Percentiles rank a stretch among this genome's conserved stretches.
phyloP scores from a whole-genome alignment of 1,140 invertebrate genomes.

The Drosophila chauvacae region DNA sequence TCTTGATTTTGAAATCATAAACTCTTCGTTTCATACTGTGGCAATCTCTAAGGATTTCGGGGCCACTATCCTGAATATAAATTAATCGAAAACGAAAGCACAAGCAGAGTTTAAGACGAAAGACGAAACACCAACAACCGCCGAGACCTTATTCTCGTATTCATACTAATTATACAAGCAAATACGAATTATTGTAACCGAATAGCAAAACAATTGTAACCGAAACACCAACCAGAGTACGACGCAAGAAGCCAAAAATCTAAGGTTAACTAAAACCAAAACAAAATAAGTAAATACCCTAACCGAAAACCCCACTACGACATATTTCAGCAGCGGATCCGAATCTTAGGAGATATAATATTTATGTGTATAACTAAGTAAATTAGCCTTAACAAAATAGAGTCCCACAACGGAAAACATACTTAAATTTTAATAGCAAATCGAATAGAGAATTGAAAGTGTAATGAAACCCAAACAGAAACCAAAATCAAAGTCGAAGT shows the following conservation, averaged over 20 bases:
- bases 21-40: neutral
- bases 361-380: conserved; percentile 17
- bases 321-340: conserved; percentile 22
- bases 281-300: conserved; percentile 31
- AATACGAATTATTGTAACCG: conserved; percentile 36
- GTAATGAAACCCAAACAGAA: neutral
- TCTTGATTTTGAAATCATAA: neutral
- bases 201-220: conserved; percentile 32
- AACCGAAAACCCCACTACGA: conserved; percentile 57
- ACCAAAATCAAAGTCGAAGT: neutral
- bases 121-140: conserved; percentile 46
- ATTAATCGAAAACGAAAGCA: conserved; percentile 25
- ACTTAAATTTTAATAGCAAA: neutral
- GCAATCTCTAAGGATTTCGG: conserved; percentile 8
- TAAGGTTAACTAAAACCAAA: conserved; percentile 5
- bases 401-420: neutral
- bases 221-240: conserved; percentile 34
- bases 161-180: conserved; percentile 25
- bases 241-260: conserved; percentile 5
- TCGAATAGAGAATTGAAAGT: neutral
- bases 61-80: neutral
- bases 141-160: conserved; percentile 49
- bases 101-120: conserved; percentile 29
- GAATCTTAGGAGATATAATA: conserved; percentile 4
- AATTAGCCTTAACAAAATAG: conserved; percentile 27